Base-by-base conservation (phyloP, 2,888 invertebrate genomes). In the Petrophora chlorosata region DNA sequence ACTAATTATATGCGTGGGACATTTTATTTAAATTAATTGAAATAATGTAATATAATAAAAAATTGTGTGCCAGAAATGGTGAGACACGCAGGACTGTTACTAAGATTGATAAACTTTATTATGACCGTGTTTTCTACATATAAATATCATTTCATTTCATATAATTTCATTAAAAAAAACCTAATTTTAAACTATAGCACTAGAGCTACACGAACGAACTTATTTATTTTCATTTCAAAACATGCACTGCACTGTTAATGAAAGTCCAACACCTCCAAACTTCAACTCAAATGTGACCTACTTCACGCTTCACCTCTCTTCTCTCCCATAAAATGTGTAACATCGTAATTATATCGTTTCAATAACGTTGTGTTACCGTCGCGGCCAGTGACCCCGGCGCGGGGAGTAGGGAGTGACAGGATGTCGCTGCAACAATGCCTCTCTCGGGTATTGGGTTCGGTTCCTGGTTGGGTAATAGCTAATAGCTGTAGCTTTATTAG, bases 381-480 rank as follows among this genome's bases (percentile, higher is more conserved):
- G 8, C 33, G 30, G 38, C 28, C 39, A 26, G 7, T 39, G 38
- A 30, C 44, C 30, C 36, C 12, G 17, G 34, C n/a, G 39, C 5
- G 26, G 16, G 17, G 19, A 30, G 29, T 13, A 19, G 9, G 36
- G 30, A 22, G 36, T 13, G 36, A 22, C 36, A 46, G 39, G 38
- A 46, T 39, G 38, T 46, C 15, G 16, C 1, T 12, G 32, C 40
- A 34, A 48, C 41, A 42, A 41, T 41, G 47, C 29, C 38, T 33
- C 48, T 38, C 42, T 32, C n/a, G 38, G 35, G 48, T 32, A 22
- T 13, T 36, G 26, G 48, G 32, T 42, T 42, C 32, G 33, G 41
- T 36, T 42, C 41, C 44, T 36, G 44, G 30, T 35, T 44, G 30
- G 36, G 44, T 36, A 39, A 39, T 29, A 19, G 29, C 38, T n/a